A percentile compares a stretch with the other conserved stretches of the same genome.
These are phyloP conservation scores for Isurus oxyrinchus DNA, from an alignment of 2,113 vertebrate species.

Conservation along the genomic window DNA sequence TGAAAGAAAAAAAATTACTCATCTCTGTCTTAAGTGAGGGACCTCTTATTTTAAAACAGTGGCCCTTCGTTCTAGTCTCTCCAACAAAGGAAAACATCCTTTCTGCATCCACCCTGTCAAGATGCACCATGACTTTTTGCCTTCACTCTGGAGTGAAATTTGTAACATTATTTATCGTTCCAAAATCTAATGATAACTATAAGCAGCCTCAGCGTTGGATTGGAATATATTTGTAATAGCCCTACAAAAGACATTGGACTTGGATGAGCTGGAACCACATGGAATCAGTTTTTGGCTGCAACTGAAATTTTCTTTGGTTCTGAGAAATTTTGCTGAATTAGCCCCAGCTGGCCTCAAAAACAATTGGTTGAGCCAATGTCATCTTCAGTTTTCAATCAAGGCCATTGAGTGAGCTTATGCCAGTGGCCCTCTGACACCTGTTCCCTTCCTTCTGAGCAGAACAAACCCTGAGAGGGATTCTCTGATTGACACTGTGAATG, in stretches of 20 bases:
- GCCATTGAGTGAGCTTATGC: background rate
- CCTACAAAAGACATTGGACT: background rate
- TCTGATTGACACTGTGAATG: conserved; percentile 26
- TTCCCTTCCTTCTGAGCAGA: background rate
- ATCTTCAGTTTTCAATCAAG: conserved; percentile 26
- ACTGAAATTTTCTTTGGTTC: conserved; percentile 27
- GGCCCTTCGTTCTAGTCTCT: no score
- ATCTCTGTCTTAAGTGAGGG: no score
- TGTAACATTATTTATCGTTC: background rate
- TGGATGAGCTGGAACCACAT: background rate
- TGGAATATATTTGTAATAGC: background rate
- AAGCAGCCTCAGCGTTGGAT: background rate
- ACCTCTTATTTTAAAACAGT: no score
- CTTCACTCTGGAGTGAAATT: background rate
- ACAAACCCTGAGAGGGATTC: background rate
- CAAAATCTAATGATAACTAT: background rate
- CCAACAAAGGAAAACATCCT: no score
- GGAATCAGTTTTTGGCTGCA: background rate
- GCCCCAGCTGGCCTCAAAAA: conserved; percentile 15
- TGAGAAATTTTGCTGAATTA: conserved; percentile 25
- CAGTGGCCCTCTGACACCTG: conserved; percentile 20
- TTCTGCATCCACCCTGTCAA: background rate
- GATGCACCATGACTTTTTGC: background rate
- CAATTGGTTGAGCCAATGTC: conserved; percentile 16
- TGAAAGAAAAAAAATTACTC: no score